These are phyloP conservation scores for Cacatua alba DNA, from an alignment of 2,113 vertebrate genomes.

Conservation along the genomic window DNA sequence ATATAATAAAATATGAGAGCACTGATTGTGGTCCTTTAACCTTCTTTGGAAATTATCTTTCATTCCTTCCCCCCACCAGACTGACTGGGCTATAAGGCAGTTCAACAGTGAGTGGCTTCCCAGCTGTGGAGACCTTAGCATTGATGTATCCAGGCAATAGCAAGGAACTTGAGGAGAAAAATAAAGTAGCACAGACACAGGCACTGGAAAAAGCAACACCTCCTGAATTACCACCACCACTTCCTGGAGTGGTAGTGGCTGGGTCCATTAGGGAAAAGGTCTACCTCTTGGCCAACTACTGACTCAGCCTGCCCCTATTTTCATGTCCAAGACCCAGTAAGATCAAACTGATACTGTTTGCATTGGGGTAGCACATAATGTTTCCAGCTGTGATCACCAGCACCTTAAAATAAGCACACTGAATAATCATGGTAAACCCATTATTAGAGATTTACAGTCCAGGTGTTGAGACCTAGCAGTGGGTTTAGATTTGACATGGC, in stretches of 20 bases:
- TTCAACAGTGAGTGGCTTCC: background rate
- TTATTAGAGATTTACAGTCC: background rate
- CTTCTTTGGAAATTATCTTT: background rate
- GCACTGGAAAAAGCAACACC: slow-evolving; percentile 21
- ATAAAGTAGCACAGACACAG: background rate
- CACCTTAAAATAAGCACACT: background rate
- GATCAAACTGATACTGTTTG: background rate
- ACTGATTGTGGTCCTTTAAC: background rate
- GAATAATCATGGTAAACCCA: background rate
- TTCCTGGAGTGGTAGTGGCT: background rate
- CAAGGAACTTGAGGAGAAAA: background rate
- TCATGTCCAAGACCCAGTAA: background rate
- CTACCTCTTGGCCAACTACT: background rate
- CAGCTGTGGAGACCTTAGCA: slow-evolving; percentile 18
- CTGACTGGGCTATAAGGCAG: background rate
- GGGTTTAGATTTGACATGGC: background rate
- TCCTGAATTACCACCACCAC: background rate
- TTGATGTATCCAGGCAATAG: background rate
- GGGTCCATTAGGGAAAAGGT: background rate
- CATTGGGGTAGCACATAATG: background rate
- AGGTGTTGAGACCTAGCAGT: background rate
- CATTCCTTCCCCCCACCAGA: background rate
- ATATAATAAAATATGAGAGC: background rate
- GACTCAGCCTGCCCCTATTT: slow-evolving; percentile 19
- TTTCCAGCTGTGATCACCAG: background rate